These are phyloP conservation scores for Linurgus olivaceus DNA, from an alignment of 2,797 vertebrate species.

Conservation along the genomic window DNA sequence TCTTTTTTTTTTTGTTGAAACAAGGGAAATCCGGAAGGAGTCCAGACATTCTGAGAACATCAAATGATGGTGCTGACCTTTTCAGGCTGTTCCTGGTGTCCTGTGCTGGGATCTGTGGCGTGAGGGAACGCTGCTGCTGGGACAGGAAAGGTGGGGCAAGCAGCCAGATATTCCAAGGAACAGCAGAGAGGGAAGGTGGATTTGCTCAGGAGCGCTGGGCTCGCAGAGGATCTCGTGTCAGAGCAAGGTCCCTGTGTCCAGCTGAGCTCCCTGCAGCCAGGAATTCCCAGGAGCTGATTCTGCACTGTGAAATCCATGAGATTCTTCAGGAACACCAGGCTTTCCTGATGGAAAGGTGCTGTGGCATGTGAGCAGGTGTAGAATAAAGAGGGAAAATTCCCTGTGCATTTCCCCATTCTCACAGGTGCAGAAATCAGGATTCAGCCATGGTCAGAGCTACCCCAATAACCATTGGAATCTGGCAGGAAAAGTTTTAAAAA, in stretches of 20 bases:
- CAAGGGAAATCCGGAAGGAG: slow-evolving; percentile 20
- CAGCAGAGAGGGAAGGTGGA: background rate
- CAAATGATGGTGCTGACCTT: background rate
- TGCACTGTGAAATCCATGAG: fast-evolving
- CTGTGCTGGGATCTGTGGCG: background rate
- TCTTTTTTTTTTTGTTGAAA: background rate
- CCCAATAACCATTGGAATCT: fast-evolving
- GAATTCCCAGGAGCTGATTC: background rate
- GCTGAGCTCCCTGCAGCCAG: background rate
- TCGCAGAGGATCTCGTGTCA: fast-evolving
- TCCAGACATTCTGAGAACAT: background rate
- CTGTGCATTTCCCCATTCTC: fast-evolving
- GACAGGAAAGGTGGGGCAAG: background rate
- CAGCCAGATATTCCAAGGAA: background rate
- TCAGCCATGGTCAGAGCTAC: fast-evolving
- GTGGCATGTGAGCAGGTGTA: fast-evolving
- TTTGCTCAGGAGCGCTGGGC: fast-evolving
- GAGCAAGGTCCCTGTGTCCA: background rate
- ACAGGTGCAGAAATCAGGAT: background rate
- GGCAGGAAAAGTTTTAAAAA: background rate
- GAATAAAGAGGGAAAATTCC: background rate
- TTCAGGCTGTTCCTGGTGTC: background rate
- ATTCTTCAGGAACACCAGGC: fast-evolving
- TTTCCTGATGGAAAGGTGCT: background rate
- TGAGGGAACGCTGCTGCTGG: background rate